Evolutionary conservation across 2,113 vertebrate species (phyloP), one percentile per base, ranked within the genome.

Genomic region (Oriolus oriolus): DNA sequence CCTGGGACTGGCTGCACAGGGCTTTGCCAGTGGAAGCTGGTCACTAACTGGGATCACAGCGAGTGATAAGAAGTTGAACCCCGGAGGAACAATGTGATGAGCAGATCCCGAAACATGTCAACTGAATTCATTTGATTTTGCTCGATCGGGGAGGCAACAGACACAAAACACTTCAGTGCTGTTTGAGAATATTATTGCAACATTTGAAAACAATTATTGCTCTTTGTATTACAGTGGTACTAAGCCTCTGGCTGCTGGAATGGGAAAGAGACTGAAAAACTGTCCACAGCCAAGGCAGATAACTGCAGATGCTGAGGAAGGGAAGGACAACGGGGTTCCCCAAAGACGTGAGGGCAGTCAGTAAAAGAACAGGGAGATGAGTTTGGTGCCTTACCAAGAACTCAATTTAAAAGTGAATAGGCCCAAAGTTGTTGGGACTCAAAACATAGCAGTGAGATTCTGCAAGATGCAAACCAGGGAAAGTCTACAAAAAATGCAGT

Each of bases 151-250:
- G 78, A 93, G 90, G 53, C 49, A 75, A 37, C 77, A 68, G 85
- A 83, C 77, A 47, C 52, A 60, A 45, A 94, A 64, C n/a, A 30
- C 44, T 82, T 82, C 49, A 56, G 2, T 60, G 61, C 66, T 79
- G 16, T 44, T 79, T 47, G 85, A 79, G 87, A 87, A 76, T 82
- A 35, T 89, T 75, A 64, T 65, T 93, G 79, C 45, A 93, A 77
- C 85, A 93, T 94, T 90, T 90, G 88, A 84, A 90, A 96, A 66
- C 88, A 80, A 66, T 94, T 90, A 69, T 16, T 95, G 71, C 39
- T 77, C 90, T 95, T 90, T 88, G 79, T 86, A 49, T 77, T 69
- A 50, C 75, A 78, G 54, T 41, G 53, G 37, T 79, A 50, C 75
- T 57, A 33, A 88, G 66, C 63, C 91, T 90, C 84, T 94, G 95